These are phyloP conservation scores for Phyllotreta cruciferae DNA, from an alignment of 2,888 invertebrate genomes.

Conservation along the genomic window DNA sequence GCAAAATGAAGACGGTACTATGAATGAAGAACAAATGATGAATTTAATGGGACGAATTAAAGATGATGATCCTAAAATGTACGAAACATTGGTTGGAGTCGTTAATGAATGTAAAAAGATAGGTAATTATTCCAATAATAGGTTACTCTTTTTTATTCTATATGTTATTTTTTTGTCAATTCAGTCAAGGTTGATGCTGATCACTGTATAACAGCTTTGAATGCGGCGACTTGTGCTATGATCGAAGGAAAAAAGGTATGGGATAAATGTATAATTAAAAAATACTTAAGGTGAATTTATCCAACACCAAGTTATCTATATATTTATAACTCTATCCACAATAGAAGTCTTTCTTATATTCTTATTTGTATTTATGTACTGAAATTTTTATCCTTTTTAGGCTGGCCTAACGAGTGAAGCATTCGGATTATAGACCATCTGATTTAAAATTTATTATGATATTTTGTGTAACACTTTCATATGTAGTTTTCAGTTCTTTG, in stretches of 20 bases:
- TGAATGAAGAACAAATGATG: conserved; percentile 38
- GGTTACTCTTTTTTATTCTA: neutral
- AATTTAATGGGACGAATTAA: conserved; percentile 38
- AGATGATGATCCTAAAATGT: conserved; percentile 39
- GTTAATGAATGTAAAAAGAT: conserved; percentile 32
- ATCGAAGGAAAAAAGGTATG: conserved; percentile 41
- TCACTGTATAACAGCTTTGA: conserved; percentile 42
- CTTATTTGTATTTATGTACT: too few species aligned
- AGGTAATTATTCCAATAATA: conserved; percentile 19
- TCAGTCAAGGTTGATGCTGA: conserved; percentile 41
- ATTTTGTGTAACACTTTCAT: too few species aligned
- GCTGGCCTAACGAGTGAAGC: too few species aligned
- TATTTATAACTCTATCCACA: too few species aligned
- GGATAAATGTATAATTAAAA: neutral
- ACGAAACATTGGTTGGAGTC: conserved; percentile 37
- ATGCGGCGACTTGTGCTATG: conserved; percentile 40
- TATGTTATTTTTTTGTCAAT: neutral
- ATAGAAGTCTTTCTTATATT: too few species aligned
- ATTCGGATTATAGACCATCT: too few species aligned
- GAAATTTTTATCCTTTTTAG: too few species aligned
- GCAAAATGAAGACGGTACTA: conserved; percentile 39
- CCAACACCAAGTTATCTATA: too few species aligned
- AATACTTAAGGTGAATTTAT: too few species aligned
- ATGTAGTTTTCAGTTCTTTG: too few species aligned
- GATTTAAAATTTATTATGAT: too few species aligned